Evolutionary conservation across 2,113 vertebrate genomes (phyloP).

Genomic region (Pseudonaja textilis): DNA sequence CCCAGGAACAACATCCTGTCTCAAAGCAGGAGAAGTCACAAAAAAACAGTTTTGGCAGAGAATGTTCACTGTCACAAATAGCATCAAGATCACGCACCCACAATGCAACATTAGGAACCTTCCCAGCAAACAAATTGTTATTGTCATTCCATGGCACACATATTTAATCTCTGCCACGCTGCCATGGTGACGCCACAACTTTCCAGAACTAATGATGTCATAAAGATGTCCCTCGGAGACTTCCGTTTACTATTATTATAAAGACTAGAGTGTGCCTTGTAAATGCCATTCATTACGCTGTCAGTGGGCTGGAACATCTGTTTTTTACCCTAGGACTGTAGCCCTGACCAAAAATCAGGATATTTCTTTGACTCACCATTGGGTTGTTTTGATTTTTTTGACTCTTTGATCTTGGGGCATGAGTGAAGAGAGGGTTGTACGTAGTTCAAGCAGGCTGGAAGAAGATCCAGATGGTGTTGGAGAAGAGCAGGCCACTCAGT

Average conservation of each 20-base stretch:
- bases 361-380: neutral
- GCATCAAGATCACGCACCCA: neutral
- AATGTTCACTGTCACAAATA: neutral
- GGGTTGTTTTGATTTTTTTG: neutral
- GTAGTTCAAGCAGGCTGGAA: accelerated
- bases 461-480: slow-evolving; percentile 2
- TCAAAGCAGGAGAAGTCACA: neutral
- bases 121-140: neutral
- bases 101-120: neutral
- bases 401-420: neutral
- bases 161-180: neutral
- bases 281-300: slow-evolving; percentile 25
- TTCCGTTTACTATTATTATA: neutral
- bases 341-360: neutral
- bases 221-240: neutral
- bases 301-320: neutral
- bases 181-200: neutral
- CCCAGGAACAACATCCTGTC: neutral
- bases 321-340: neutral
- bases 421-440: slow-evolving; percentile 7
- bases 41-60: neutral
- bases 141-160: neutral
- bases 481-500: neutral
- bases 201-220: slow-evolving; percentile 21
- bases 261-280: slow-evolving; percentile 18